These are phyloP conservation scores for Heteromurus nitidus DNA, from an alignment of 2,888 invertebrate species.

Conservation along the genomic window DNA sequence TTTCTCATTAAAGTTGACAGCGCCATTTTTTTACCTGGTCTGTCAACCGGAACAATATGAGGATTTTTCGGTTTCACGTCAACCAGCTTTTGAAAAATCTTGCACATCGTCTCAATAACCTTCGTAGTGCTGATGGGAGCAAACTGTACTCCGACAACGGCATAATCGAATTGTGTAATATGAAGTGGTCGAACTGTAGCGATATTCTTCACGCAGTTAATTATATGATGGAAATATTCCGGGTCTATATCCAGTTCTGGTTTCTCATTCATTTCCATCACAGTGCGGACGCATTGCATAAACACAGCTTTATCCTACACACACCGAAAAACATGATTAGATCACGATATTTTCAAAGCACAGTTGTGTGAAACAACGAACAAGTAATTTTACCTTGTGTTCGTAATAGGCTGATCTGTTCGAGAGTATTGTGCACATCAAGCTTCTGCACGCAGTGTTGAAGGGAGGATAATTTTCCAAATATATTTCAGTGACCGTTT, in stretches of 20 bases:
- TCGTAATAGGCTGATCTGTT: slow-evolving; percentile 86
- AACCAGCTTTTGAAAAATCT: slow-evolving; percentile 69
- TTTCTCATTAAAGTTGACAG: neutral
- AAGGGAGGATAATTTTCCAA: slow-evolving; percentile 72
- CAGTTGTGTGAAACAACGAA: neutral
- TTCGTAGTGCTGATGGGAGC: slow-evolving; percentile 63
- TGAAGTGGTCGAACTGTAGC: slow-evolving; percentile 71
- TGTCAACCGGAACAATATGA: slow-evolving; percentile 71
- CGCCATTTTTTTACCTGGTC: slow-evolving; percentile 62
- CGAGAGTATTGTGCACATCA: slow-evolving; percentile 85
- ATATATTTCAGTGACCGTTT: slow-evolving; percentile 71
- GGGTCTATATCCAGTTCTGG: slow-evolving; percentile 69
- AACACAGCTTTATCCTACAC: slow-evolving; percentile 88
- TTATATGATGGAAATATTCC: slow-evolving; percentile 72
- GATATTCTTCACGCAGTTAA: slow-evolving; percentile 71
- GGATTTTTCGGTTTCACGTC: slow-evolving; percentile 71
- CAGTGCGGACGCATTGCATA: slow-evolving; percentile 83
- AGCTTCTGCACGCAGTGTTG: slow-evolving; percentile 67
- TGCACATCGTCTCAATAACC: slow-evolving; percentile 68
- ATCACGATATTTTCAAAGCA: neutral
- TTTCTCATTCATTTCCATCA: slow-evolving; percentile 73
- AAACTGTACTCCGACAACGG: slow-evolving; percentile 58
- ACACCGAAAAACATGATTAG: slow-evolving; percentile 20
- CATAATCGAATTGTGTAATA: slow-evolving; percentile 70
- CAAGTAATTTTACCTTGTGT: slow-evolving; percentile 82